Base-by-base conservation (phyloP, 1,140 invertebrate species). In the Apis cerana region DNA sequence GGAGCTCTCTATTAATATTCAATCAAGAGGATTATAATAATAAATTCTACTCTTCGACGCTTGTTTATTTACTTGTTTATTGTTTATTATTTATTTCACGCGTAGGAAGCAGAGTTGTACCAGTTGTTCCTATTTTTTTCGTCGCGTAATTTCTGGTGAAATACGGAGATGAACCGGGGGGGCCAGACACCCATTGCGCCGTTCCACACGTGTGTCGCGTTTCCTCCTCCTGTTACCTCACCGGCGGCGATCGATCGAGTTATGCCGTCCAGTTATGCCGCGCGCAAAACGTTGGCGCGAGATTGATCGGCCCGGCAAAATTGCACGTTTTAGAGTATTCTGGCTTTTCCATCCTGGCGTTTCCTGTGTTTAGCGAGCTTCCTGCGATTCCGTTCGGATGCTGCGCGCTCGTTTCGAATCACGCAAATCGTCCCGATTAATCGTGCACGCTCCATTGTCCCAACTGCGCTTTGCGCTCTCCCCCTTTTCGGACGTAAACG, bases 231-330 rank as follows among this genome's bases (percentile, higher is more conserved):
- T 54, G 8, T n/a, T 62, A 48, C 59, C 54, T 10, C 58, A 27
- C 10, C 11, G 19, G 48, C 43, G 43, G n/a, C 50, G 50, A 80
- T 80, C 70, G 78, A 80, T 80, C 78, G 50, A 33, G 78, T 80
- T 74, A 74, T 80, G 59, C 50, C 27, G 58, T 72, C 27, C 68
- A 62, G 77, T 80, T 80, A 80, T 71, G 58, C 68, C 75, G 27
- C 19, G 54, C 65, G 59, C 43, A 48, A 43, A 59, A 68, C 78
- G 78, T 64, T 74, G 50, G 33, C 70, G 70, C 27, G 59, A 64
- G 78, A 74, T 80, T 65, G 78, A 80, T 80, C 78, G 58, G 10
- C 13, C 23, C 13, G 43, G 65, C 43, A 68, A 33, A 33, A 68
- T 80, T 71, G 48, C 69, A 43, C 78, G 50, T 58, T 79, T 54